These are phyloP conservation scores for Paraescarpia echinospica DNA, from an alignment of 1,140 invertebrate species.

Conservation along the genomic window DNA sequence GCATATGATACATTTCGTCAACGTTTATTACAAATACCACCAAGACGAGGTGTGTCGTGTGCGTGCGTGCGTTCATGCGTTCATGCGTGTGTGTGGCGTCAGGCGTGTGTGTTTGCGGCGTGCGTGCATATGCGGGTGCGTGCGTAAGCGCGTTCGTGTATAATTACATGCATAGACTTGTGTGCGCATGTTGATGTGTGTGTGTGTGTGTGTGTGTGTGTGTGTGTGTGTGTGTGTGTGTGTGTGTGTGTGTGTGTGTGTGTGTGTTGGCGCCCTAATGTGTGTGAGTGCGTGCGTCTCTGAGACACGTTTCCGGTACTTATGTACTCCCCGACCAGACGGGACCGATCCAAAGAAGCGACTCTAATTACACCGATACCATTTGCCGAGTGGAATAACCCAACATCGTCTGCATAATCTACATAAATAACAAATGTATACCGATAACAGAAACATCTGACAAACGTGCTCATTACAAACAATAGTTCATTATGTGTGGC, in stretches of 20 bases:
- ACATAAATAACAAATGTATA: neutral
- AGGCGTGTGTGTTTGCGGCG: neutral
- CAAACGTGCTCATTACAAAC: neutral
- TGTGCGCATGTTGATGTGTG: conserved; percentile 8
- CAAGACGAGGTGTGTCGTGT: neutral
- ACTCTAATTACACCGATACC: neutral
- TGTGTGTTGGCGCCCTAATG: too few relatives aligned
- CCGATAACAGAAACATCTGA: neutral
- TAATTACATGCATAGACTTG: too few relatives aligned
- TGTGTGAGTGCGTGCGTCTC: neutral
- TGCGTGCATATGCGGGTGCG: too few relatives aligned
- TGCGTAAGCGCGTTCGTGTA: neutral
- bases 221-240: conserved; percentile 23
- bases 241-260: too few relatives aligned
- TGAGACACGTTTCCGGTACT: neutral
- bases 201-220: conserved; percentile 29
- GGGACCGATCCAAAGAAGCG: neutral
- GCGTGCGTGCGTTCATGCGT: neutral
- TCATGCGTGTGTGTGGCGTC: too few relatives aligned
- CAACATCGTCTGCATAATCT: neutral
- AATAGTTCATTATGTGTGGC: neutral
- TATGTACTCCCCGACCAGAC: neutral
- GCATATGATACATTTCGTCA: too few relatives aligned
- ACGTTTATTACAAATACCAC: too few relatives aligned
- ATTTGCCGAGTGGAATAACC: neutral